A percentile compares a stretch with the other conserved stretches of the same genome.
Conservation (phyloP, 2,113 vertebrate genomes). For the Todiramphus saurophagus region DNA sequence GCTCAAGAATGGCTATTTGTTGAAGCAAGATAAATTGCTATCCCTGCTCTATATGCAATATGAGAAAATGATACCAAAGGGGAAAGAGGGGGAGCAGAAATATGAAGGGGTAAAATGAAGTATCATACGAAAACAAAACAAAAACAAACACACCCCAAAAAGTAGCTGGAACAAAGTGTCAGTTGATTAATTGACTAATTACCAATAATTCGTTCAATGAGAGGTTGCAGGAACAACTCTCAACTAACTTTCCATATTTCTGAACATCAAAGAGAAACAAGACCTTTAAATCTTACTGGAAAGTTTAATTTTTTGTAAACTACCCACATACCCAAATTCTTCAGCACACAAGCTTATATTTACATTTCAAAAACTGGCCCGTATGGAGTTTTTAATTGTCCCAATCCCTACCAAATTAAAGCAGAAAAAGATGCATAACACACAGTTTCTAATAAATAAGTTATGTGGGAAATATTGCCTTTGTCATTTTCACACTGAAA, state of each 20-base stretch:
- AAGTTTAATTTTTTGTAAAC: neutral
- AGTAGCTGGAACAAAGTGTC: neutral
- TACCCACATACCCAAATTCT: neutral
- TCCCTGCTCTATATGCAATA: neutral
- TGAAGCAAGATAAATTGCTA: neutral
- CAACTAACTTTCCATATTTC: neutral
- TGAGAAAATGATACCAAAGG: neutral
- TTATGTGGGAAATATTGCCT: slow-evolving; percentile 17
- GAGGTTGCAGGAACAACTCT: neutral
- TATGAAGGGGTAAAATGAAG: neutral
- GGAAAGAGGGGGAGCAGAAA: neutral
- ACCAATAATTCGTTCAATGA: neutral
- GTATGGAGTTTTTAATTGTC: neutral
- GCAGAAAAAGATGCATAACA: neutral
- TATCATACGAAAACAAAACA: neutral
- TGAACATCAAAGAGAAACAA: neutral
- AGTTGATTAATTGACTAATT: neutral
- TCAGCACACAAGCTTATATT: neutral
- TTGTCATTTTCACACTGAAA: slow-evolving; percentile 47
- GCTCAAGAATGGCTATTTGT: neutral
- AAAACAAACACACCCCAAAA: neutral
- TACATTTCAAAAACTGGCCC: neutral
- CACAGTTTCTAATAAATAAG: neutral
- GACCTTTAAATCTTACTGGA: neutral
- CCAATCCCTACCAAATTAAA: neutral